Evolutionary conservation across 2,888 invertebrate species (phyloP), one percentile per base, ranked within the genome.

Genomic region (Phengaris alcon): DNA sequence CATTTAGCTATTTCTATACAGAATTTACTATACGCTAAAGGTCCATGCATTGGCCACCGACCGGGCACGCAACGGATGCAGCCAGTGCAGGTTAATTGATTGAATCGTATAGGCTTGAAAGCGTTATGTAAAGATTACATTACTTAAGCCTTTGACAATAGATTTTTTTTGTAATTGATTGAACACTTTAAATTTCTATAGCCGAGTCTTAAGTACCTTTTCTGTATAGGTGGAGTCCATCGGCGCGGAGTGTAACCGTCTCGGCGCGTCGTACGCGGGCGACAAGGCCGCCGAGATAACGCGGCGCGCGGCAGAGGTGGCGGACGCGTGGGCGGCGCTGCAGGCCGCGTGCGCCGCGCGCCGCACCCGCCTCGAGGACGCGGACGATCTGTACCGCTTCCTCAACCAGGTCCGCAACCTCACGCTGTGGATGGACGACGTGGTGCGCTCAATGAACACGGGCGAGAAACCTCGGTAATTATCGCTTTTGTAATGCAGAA

Each of bases 401-500:
- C 98, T 99, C 89, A 99, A 97, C 90, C 97, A 99, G 96, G 99
- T 99, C 80, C 95, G 99, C 80, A 99, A 98, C 77, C 95, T 99
- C 77, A 96, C 98, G 95, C 95, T 99, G 82, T 99, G 99, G 99
- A 99, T 99, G 98, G 99, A 99, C 87, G 99, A 99, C 88, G 98
- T 99, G 73, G 97, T 98, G 72, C 94, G 99, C 57, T 99, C 99
- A 93, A 99, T 99, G 99, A 99, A 98, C 91, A 99, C 99, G 68
- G 98, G 98, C 35, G 99, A 99, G 92, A 99, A 99, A 90, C 99
- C 99, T 68, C 96, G 98, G 96, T 96, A 4, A 35, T 2, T 35
- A 35, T 35, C 35, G 35, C 35, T 35, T 22, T 35, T 35, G 35
- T 35, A 35, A 35, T 35, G 35, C 2, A 35, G 3, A 35, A 35